Base-by-base conservation (phyloP, 2,113 vertebrate genomes). In the Myotis davidii region DNA sequence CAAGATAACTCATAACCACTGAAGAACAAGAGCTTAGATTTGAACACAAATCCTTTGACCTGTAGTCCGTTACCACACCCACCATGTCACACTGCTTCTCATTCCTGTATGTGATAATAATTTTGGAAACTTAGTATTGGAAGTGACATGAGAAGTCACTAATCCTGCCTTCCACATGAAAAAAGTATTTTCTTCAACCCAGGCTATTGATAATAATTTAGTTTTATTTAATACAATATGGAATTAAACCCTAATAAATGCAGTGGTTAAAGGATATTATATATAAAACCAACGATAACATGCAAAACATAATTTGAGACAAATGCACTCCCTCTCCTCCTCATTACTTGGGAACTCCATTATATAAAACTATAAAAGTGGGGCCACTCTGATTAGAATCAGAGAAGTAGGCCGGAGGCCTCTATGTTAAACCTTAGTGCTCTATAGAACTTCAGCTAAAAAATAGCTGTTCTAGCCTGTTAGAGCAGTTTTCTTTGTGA, bases 161-260 rank as follows among this genome's bases (percentile, higher is more conserved):
- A 42, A 61, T 21, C 25, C 20, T 27, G 37, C 54, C 95, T 94
- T 83, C 48, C 50, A 56, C 32, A 0, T 54, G 52, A 67, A 84
- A 29, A 67, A 79, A 61, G 4, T 86, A 42, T 67, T 92, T 95
- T 86, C 48, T 85, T 25, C 17, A 89, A 65, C 32, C 54, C 82
- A 61, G 6, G 70, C 45, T 88, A 77, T 61, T 86, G 83, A 61
- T 59, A 88, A 54, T 91, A 70, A 91, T 77, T 91, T 64, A 61
- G 56, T 85, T 97, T 92, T 89, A 65, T 86, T 88, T 2, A 84
- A 10, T 88, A 56, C 10, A 85, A 39, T 92, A 74, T 91, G 61
- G 45, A 87, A 54, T 91, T 86, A 79, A 81, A n/a, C 61, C 42
- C n/a, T 76, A 45, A 56, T 81, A 73, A 93, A 21, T 69, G 18